phyloP scores from a whole-genome alignment of 2,888 invertebrate species.

The Meiosimyza platycephala region DNA sequence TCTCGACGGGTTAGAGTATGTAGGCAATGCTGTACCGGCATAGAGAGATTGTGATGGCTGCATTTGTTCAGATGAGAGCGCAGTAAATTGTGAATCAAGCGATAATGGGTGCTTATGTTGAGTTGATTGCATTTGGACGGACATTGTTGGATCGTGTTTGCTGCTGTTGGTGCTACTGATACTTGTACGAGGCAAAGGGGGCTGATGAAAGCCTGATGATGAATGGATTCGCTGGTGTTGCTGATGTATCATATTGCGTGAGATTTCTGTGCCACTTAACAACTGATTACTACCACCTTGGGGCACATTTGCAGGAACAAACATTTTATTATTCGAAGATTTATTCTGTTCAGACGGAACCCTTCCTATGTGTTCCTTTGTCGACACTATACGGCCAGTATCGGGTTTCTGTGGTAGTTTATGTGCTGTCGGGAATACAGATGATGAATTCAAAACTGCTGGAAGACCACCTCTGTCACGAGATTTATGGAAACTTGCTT shows the following conservation, averaged over 20 bases:
- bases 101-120: conserved; percentile 41
- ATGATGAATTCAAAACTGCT: conserved; percentile 44
- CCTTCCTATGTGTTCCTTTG: conserved; percentile 45
- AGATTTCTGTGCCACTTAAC: conserved; percentile 38
- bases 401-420: conserved; percentile 56
- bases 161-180: conserved; percentile 52
- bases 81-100: conserved; percentile 30
- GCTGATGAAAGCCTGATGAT: conserved; percentile 45
- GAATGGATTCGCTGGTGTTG: conserved; percentile 25
- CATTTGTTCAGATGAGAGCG: conserved; percentile 37
- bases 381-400: conserved; percentile 42
- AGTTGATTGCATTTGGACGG: conserved; percentile 53
- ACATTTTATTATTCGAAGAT: conserved; percentile 50
- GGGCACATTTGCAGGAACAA: conserved; percentile 45
- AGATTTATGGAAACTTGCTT: conserved; percentile 62
- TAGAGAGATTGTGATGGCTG: conserved; percentile 36
- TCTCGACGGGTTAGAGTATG: conserved; percentile 13
- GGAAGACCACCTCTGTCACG: conserved; percentile 48
- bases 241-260: conserved; percentile 47
- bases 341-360: conserved; percentile 35
- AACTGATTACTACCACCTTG: conserved; percentile 42
- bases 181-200: conserved; percentile 47
- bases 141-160: conserved; percentile 56
- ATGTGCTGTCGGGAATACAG: conserved; percentile 44
- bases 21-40: conserved; percentile 31